A percentile compares a stretch with the other conserved stretches of the same genome.
phyloP scores from a whole-genome alignment of 1,140 invertebrate species.

The Caenorhabditis remanei region DNA sequence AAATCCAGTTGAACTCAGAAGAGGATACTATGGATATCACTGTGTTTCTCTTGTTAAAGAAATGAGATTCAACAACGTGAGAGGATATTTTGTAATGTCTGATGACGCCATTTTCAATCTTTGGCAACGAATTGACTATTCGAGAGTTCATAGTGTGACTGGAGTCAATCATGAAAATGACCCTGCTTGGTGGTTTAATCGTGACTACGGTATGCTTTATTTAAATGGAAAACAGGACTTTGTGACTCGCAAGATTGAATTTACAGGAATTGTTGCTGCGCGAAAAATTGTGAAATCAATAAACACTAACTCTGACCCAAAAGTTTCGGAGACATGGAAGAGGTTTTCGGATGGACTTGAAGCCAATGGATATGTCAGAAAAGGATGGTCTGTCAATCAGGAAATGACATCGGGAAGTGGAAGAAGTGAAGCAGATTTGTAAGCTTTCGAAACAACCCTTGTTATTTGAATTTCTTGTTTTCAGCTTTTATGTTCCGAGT shows the following conservation, averaged over 20 bases:
- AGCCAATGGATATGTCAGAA: neutral
- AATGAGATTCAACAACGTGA: neutral
- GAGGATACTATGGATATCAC: neutral
- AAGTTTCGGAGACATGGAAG: neutral
- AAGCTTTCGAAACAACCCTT: neutral
- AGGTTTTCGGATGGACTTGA: neutral
- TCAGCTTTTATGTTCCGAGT: constrained; percentile 39
- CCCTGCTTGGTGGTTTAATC: neutral
- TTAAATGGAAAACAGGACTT: no score
- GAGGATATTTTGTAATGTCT: neutral
- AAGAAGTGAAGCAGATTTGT: constrained; percentile 24
- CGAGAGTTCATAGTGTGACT: neutral
- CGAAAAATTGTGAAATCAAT: neutral
- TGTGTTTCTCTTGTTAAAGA: neutral
- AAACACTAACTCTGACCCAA: neutral
- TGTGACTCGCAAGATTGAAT: neutral
- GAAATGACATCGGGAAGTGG: neutral
- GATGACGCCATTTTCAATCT: constrained; percentile 13
- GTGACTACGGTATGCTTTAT: neutral
- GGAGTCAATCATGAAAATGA: neutral
- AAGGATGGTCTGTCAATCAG: neutral
- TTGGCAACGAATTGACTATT: constrained; percentile 8
- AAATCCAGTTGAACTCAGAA: neutral
- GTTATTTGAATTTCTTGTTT: neutral
- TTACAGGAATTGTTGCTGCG: neutral